phyloP scores from a whole-genome alignment of 2,888 invertebrate genomes.

The Brachynemurus nebulosus region DNA sequence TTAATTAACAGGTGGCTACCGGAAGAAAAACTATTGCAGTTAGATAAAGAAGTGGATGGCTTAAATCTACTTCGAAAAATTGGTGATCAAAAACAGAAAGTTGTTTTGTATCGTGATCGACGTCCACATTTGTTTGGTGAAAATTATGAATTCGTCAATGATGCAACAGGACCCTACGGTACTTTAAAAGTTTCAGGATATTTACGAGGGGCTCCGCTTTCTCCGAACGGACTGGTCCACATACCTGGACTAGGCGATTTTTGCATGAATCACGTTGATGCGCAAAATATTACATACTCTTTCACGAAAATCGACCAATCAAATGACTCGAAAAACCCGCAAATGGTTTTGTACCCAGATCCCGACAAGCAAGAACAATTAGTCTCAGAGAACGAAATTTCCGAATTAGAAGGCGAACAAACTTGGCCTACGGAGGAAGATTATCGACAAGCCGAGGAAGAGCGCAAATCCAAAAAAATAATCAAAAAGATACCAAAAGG shows the following conservation, averaged over 20 bases:
- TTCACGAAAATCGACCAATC: too few relatives aligned
- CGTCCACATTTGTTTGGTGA: constrained; percentile 79
- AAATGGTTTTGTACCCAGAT: constrained; percentile 41
- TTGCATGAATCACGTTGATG: constrained; percentile 72
- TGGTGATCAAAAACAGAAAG: constrained; percentile 68
- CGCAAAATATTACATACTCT: constrained; percentile 44
- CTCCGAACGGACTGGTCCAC: constrained; percentile 81
- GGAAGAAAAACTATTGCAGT: constrained; percentile 62
- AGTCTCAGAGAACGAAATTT: constrained; percentile 64
- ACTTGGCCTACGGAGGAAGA: constrained; percentile 95
- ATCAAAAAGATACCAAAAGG: constrained; percentile 84
- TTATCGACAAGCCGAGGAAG: constrained; percentile 54
- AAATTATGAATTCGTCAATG: constrained; percentile 48
- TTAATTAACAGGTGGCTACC: constrained; percentile 58
- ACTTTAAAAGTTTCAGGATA: constrained; percentile 75
- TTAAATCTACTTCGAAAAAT: constrained; percentile 58
- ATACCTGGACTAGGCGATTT: constrained; percentile 88
- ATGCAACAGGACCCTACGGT: constrained; percentile 36
- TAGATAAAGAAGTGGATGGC: constrained; percentile 64
- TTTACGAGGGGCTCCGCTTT: constrained; percentile 66
- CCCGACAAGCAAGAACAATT: constrained; percentile 58
- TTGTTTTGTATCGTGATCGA: constrained; percentile 59
- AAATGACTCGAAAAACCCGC: constrained; percentile 34
- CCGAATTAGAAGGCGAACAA: constrained; percentile 91
- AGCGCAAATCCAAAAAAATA: constrained; percentile 40